phyloP scores from a whole-genome alignment of 1,140 invertebrate species.

The Callitettix versicolor region DNA sequence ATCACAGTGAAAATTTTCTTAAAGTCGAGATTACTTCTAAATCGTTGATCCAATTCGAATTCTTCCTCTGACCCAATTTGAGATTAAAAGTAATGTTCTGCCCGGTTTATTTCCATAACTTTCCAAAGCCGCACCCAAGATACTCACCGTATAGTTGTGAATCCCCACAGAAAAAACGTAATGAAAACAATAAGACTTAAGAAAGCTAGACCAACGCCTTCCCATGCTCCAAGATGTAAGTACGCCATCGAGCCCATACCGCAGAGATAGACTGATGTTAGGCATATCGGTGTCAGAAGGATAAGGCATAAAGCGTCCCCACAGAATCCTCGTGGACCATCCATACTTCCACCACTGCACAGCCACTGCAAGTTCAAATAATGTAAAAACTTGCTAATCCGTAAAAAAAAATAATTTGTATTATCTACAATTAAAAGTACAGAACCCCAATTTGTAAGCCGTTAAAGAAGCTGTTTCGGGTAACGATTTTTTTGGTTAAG shows the following conservation, averaged over 20 bases:
- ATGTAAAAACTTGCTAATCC: too few relatives aligned
- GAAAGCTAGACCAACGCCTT: slow-evolving; percentile 36
- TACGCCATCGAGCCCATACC: slow-evolving; percentile 36
- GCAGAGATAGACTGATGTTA: slow-evolving; percentile 41
- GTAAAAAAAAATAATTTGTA: too few relatives aligned
- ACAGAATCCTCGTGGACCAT: slow-evolving; percentile 33
- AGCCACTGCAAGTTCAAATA: slow-evolving; percentile 36
- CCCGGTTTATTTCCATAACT: too few relatives aligned
- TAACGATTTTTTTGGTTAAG: too few relatives aligned
- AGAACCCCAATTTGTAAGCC: too few relatives aligned
- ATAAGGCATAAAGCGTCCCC: slow-evolving; percentile 41
- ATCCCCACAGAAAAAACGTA: slow-evolving; percentile 35
- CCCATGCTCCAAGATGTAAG: slow-evolving; percentile 35
- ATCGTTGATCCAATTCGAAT: not conserved
- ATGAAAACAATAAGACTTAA: slow-evolving; percentile 32
- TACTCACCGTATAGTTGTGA: slow-evolving; percentile 33
- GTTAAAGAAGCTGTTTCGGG: too few relatives aligned
- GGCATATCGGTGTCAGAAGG: slow-evolving; percentile 41
- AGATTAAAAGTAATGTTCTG: too few relatives aligned
- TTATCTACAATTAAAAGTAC: too few relatives aligned
- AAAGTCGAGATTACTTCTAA: too few relatives aligned
- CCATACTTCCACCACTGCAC: slow-evolving; percentile 27
- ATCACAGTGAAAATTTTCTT: too few relatives aligned
- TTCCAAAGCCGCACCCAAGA: too few relatives aligned
- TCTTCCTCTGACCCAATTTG: too few relatives aligned